Evolutionary conservation across 2,113 vertebrate species (phyloP).

Genomic region (Pangasianodon hypophthalmus): DNA sequence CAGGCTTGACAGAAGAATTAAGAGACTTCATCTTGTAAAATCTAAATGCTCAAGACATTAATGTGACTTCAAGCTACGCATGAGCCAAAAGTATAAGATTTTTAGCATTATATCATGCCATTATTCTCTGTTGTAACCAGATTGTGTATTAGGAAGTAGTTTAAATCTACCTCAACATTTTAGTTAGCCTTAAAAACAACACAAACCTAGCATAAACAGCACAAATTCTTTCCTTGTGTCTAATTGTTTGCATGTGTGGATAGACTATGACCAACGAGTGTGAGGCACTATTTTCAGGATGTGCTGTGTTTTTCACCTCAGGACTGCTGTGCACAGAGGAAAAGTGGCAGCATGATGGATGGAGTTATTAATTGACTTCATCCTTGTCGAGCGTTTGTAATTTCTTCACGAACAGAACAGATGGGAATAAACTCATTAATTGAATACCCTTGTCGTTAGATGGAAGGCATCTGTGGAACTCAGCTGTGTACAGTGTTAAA

Average conservation of each 20-base stretch:
- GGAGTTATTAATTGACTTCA: conserved; percentile 66
- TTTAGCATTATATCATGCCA: background rate
- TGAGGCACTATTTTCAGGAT: conserved; percentile 33
- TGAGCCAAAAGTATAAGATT: too few species aligned
- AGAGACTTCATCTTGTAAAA: background rate
- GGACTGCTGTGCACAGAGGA: conserved; percentile 39
- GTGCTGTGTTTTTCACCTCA: conserved; percentile 48
- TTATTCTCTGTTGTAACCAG: background rate
- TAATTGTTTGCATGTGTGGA: background rate
- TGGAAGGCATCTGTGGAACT: conserved; percentile 35
- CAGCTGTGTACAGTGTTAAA: conserved; percentile 3
- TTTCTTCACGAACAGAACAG: conserved; percentile 52
- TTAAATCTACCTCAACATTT: background rate
- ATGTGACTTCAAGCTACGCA: too few species aligned
- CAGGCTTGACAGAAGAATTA: too few species aligned
- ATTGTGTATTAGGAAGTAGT: background rate
- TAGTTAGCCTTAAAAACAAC: background rate
- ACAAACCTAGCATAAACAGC: background rate
- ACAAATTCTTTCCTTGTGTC: background rate
- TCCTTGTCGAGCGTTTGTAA: conserved; percentile 59
- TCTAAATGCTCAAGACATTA: background rate
- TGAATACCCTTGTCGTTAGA: conserved; percentile 46
- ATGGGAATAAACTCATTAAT: conserved; percentile 60
- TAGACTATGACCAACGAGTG: background rate
- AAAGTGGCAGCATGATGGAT: conserved; percentile 64